Evolutionary conservation across 2,113 vertebrate genomes (phyloP).

Genomic region (Charadrius vociferus): DNA sequence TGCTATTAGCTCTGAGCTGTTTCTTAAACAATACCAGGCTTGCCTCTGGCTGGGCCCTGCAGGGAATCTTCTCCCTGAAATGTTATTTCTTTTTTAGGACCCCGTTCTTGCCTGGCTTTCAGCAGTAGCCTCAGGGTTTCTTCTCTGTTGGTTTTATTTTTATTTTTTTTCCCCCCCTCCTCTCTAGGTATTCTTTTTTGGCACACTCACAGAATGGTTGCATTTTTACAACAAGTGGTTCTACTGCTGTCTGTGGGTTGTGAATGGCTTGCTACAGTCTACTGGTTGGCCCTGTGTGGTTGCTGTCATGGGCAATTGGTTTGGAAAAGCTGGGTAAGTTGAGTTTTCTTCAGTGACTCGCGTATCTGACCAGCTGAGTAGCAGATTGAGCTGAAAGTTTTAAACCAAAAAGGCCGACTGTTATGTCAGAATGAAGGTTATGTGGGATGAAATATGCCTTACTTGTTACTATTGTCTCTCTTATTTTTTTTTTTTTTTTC

Average conservation of each 20-base stretch:
- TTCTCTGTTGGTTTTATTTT: not conserved
- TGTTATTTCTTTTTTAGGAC: not conserved
- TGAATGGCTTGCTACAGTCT: conserved; percentile 95
- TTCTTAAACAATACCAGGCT: not conserved
- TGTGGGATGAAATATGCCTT: not conserved
- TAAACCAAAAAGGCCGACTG: not conserved
- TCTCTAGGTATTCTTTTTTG: conserved; percentile 77
- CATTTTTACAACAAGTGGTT: conserved; percentile 91
- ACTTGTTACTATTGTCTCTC: not conserved
- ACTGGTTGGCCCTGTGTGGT: conserved; percentile 97
- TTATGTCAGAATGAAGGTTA: not conserved
- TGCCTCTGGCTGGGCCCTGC: not conserved
- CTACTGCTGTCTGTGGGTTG: conserved; percentile 89
- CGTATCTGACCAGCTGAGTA: not conserved
- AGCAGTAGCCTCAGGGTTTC: not conserved
- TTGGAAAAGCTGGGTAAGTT: conserved; percentile 91
- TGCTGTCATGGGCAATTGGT: conserved; percentile 98
- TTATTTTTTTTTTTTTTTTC: not conserved
- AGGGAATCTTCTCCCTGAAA: not conserved
- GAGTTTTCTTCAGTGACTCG: not conserved
- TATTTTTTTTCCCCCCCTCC: not conserved
- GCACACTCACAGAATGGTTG: conserved; percentile 92
- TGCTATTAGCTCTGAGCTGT: not conserved
- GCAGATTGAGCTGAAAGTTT: not conserved
- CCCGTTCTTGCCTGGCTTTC: not conserved